Conservation (phyloP, 2,888 invertebrate genomes). For the Aspidapion aeneum region DNA sequence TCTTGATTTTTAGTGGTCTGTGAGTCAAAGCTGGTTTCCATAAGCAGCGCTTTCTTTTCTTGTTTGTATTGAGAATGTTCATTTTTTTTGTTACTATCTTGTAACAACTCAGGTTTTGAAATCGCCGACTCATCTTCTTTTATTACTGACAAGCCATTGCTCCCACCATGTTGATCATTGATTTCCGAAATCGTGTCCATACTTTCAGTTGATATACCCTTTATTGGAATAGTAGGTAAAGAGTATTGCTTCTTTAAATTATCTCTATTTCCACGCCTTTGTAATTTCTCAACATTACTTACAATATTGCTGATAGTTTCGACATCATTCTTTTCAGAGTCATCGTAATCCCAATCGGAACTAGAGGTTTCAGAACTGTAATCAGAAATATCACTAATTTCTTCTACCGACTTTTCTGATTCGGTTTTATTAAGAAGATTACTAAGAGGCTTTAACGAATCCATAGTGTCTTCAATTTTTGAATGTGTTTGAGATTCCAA, state of each 20-base stretch:
- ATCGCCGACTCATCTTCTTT: neutral
- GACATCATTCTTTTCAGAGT: conserved; percentile 47
- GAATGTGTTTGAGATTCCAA: conserved; percentile 51
- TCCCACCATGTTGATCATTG: neutral
- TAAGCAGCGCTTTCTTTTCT: neutral
- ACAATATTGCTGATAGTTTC: conserved; percentile 60
- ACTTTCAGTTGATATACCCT: neutral
- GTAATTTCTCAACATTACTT: conserved; percentile 48
- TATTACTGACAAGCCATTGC: neutral
- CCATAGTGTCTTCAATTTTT: conserved; percentile 37
- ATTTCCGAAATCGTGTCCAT: conserved; percentile 5
- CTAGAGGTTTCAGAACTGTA: conserved; percentile 28
- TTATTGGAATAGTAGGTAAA: conserved; percentile 29
- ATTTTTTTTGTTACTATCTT: neutral
- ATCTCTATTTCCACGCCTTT: conserved; percentile 26
- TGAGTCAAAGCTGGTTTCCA: neutral
- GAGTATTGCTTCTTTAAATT: conserved; percentile 34
- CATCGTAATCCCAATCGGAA: conserved; percentile 43
- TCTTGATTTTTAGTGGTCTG: neutral
- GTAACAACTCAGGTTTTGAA: neutral
- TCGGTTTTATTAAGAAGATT: conserved; percentile 31
- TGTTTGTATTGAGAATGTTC: neutral
- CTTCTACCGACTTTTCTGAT: conserved; percentile 30
- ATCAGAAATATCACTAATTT: conserved; percentile 29
- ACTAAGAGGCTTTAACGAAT: conserved; percentile 29